phyloP scores from a whole-genome alignment of 1,140 invertebrate genomes.

The Zaprionus ornatus region DNA sequence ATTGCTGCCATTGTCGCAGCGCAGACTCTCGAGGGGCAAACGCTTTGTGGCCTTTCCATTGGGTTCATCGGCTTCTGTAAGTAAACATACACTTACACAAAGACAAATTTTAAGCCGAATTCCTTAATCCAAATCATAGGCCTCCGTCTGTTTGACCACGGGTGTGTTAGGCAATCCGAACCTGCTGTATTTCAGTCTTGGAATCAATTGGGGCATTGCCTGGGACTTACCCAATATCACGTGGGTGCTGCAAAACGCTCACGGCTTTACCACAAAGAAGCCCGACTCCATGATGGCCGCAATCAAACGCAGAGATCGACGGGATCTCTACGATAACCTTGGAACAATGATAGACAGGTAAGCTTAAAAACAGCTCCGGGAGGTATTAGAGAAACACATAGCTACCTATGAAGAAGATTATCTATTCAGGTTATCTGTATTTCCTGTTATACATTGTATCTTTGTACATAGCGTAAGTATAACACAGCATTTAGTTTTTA shows the following conservation, averaged over 20 bases:
- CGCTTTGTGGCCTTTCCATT: constrained; percentile 83
- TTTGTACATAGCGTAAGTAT: too few relatives aligned
- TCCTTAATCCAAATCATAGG: constrained; percentile 42
- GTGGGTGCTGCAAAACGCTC: constrained; percentile 85
- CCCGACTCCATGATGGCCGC: constrained; percentile 43
- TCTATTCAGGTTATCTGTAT: too few relatives aligned
- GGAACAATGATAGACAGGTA: constrained; percentile 89
- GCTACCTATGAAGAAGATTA: too few relatives aligned
- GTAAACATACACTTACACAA: constrained; percentile 39
- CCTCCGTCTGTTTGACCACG: constrained; percentile 74
- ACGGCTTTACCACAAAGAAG: constrained; percentile 65
- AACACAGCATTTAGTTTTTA: background rate
- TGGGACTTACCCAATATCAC: constrained; percentile 90
- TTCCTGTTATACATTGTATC: too few relatives aligned
- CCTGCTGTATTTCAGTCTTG: constrained; percentile 73
- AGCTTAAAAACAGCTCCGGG: constrained; percentile 13
- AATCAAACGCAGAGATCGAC: constrained; percentile 86
- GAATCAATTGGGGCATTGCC: constrained; percentile 89
- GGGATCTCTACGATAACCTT: constrained; percentile 88
- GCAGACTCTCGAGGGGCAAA: constrained; percentile 74
- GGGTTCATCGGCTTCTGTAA: constrained; percentile 83
- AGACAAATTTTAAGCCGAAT: constrained; percentile 28
- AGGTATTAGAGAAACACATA: too few relatives aligned
- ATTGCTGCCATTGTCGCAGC: constrained; percentile 51
- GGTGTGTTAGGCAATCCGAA: constrained; percentile 81